A percentile compares a stretch with the other conserved stretches of the same genome.
Evolutionary conservation across 2,888 invertebrate species (phyloP).

Genomic region (Reticulitermes lucifugus): DNA sequence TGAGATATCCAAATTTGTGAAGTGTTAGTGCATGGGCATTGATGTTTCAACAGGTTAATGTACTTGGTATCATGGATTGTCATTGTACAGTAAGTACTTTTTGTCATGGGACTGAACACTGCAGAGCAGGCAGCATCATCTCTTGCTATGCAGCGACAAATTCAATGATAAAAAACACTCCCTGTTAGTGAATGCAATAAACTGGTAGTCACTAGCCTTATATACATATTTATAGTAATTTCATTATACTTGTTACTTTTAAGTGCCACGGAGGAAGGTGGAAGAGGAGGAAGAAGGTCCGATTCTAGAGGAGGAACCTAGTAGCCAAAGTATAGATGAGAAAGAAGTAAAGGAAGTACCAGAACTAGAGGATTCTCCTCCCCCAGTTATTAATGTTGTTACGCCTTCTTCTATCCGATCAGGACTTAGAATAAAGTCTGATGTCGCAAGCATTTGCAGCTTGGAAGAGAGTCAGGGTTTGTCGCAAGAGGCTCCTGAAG

Average conservation of each 20-base stretch:
- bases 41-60: too few species aligned
- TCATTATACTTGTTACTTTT: neutral
- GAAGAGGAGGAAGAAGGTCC: neutral
- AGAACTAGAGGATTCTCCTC: slow-evolving; percentile 25
- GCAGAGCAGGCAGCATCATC: too few species aligned
- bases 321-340: neutral
- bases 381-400: neutral
- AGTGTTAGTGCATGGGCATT: too few species aligned
- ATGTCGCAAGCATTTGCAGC: neutral
- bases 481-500: slow-evolving; percentile 5
- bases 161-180: too few species aligned
- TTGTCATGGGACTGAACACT: too few species aligned
- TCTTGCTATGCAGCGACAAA: too few species aligned
- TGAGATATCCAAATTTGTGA: too few species aligned
- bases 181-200: too few species aligned
- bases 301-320: neutral
- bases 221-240: neutral
- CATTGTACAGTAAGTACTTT: too few species aligned
- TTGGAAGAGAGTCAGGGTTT: slow-evolving; percentile 11
- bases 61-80: too few species aligned
- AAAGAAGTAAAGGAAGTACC: slow-evolving; percentile 32
- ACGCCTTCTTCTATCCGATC: slow-evolving; percentile 3
- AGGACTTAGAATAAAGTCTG: neutral
- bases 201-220: neutral
- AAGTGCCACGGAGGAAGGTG: neutral